Conservation (phyloP, 2,113 vertebrate species). For the Platichthys flesus region DNA sequence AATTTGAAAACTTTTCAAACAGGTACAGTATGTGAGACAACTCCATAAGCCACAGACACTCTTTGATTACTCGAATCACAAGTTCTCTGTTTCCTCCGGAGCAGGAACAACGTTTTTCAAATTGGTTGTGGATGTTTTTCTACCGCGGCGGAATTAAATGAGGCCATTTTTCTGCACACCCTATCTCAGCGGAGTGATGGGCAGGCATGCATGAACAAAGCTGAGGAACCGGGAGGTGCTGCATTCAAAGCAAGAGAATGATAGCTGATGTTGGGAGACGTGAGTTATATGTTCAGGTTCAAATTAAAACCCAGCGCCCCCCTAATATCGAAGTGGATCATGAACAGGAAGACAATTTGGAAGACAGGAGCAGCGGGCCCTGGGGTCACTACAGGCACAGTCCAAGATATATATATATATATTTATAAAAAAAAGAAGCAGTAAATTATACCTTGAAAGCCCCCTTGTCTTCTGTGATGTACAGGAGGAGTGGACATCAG, state of each 20-base stretch:
- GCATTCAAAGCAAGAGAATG: slow-evolving; percentile 54
- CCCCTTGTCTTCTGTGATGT: slow-evolving; percentile 63
- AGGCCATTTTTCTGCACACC: slow-evolving; percentile 64
- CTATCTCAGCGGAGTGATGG: slow-evolving; percentile 56
- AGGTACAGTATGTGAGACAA: slow-evolving; percentile 49
- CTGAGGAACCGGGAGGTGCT: slow-evolving; percentile 68
- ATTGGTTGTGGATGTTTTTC: slow-evolving; percentile 41
- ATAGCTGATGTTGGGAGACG: slow-evolving; percentile 69
- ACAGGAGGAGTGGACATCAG: slow-evolving; percentile 54
- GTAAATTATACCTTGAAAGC: slow-evolving; percentile 75
- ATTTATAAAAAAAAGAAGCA: slow-evolving; percentile 9
- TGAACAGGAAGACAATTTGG: slow-evolving; percentile 35
- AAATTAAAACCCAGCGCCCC: slow-evolving; percentile 57
- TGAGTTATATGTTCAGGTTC: slow-evolving; percentile 60
- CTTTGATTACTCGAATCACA: slow-evolving; percentile 22
- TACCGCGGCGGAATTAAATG: slow-evolving; percentile 63
- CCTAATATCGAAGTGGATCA: slow-evolving; percentile 52
- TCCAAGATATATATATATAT: slow-evolving; percentile 38
- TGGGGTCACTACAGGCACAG: slow-evolving; percentile 46
- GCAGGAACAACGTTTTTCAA: slow-evolving; percentile 38
- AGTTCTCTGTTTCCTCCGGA: slow-evolving; percentile 35
- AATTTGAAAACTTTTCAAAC: slow-evolving; percentile 55
- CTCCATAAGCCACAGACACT: slow-evolving; percentile 4
- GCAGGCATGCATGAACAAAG: slow-evolving; percentile 57
- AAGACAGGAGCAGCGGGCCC: slow-evolving; percentile 33